Evolutionary conservation across 2,113 vertebrate species (phyloP), one percentile per base, ranked within the genome.

Genomic region (Macaca nemestrina): DNA sequence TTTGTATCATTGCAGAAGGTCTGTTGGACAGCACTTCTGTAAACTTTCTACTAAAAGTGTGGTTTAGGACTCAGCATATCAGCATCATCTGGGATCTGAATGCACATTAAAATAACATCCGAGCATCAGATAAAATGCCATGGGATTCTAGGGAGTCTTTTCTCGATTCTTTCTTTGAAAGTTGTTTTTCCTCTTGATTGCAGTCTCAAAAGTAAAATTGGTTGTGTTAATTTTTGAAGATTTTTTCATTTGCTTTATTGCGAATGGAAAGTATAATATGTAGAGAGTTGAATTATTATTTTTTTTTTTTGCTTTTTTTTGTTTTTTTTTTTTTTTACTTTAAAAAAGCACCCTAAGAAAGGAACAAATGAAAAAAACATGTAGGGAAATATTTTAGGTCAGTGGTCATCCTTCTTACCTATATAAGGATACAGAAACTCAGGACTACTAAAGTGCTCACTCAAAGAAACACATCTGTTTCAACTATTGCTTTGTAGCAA

Each of bases 211-310:
- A 57, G 30, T 72, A 86, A 89, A 55, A 92, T 92, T 61, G 5
- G 5, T 73, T 73, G 67, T 64, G 59, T 40, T 68, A 83, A 43
- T 52, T 93, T 40, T 68, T 89, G 43, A 52, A 43, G 16, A 67
- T 27, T 87, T 87, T 95, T 95, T 92, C 11, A 87, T 73, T 78
- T 96, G 35, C 17, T 89, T 92, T 68, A 57, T 55, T 92, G 13
- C 50, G 35, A 90, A 61, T 61, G 4, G 14, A 92, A 94, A 90
- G 3, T 57, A 61, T 43, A n/a, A n/a, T 61, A 35, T 2, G 11
- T 10, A 88, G 35, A 93, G 6, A 90, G 84, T 10, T 81, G n/a
- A 93, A 79, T 64, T 64, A 43, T 84, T 10, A 48, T 76, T 20
- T 82, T 38, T 38, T 38, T 38, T 38, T 38, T 38, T 38, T 38